Conservation (phyloP, 2,113 vertebrate species). For the Polypterus bichir region DNA sequence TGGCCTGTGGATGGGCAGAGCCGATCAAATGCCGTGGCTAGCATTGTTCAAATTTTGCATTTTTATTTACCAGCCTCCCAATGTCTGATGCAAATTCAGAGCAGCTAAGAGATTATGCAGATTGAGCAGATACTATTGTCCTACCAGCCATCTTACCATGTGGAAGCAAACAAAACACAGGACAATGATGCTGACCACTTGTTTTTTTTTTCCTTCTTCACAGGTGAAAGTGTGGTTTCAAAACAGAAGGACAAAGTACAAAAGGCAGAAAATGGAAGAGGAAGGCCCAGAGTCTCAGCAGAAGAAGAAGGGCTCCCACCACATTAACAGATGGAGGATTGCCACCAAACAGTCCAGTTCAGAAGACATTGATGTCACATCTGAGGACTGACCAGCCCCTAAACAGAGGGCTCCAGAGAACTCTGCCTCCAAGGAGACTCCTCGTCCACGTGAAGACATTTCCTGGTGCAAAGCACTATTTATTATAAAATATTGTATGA, state of each 20-base stretch:
- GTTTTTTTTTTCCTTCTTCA: background rate
- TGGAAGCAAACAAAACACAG: no score
- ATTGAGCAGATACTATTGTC: no score
- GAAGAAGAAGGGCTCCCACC: constrained; percentile 94
- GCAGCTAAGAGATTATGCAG: no score
- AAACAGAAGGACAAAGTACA: constrained; percentile 92
- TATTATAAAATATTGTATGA: constrained; percentile 42
- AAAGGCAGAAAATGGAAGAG: constrained; percentile 94
- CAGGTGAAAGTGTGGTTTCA: constrained; percentile 99
- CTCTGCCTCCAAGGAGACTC: background rate
- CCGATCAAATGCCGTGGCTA: no score
- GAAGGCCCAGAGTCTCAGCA: constrained; percentile 84
- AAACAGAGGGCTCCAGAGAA: background rate
- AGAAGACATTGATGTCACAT: constrained; percentile 91
- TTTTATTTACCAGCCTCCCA: no score
- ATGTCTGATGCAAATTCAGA: no score
- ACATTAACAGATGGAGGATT: constrained; percentile 92
- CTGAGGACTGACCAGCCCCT: constrained; percentile 57
- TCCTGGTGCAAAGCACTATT: constrained; percentile 33
- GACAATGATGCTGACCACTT: no score
- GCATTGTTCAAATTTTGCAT: no score
- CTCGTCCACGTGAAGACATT: background rate
- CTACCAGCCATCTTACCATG: no score
- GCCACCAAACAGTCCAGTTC: constrained; percentile 86
- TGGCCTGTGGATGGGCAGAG: no score